Percentiles rank a stretch among this genome's conserved stretches.
These are phyloP conservation scores for Glaucomys volans DNA, from an alignment of 2,113 vertebrate species.

Conservation along the genomic window DNA sequence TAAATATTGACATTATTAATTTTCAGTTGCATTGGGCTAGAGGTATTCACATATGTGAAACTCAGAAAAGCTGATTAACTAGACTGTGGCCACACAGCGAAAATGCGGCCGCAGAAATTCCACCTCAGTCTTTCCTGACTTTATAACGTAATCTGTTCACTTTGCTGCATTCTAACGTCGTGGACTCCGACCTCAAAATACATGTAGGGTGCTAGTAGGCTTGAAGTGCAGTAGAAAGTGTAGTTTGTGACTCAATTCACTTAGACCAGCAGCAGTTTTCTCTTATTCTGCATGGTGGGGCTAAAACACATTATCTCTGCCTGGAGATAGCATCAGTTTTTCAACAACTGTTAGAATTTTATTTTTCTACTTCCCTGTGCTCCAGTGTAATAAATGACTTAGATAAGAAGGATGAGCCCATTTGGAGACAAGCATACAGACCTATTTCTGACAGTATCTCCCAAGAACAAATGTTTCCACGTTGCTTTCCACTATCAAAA, in stretches of 20 bases:
- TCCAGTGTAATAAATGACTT: conserved; percentile 56
- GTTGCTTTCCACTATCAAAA: conserved; percentile 30
- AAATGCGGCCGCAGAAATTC: not conserved
- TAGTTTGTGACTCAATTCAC: not conserved
- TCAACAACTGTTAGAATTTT: conserved; percentile 27
- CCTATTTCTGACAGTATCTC: conserved; percentile 53
- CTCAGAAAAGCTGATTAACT: not conserved
- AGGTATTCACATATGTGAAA: not conserved
- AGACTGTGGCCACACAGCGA: not conserved
- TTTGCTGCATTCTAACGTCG: not conserved
- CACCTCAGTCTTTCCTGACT: not conserved
- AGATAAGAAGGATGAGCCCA: conserved; percentile 50
- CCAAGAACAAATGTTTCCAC: conserved; percentile 32
- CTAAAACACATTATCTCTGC: not conserved
- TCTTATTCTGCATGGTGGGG: not conserved
- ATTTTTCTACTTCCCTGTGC: conserved; percentile 21
- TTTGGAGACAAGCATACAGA: not conserved
- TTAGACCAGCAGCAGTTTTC: not conserved
- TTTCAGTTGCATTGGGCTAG: not conserved
- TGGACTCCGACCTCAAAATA: not conserved
- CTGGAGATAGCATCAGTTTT: not conserved
- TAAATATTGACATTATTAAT: not conserved
- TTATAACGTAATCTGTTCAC: not conserved
- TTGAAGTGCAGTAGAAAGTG: not conserved
- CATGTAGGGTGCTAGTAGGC: not conserved